Evolutionary conservation across 2,888 invertebrate genomes (phyloP).

Genomic region (Orthonevra nobilis): DNA sequence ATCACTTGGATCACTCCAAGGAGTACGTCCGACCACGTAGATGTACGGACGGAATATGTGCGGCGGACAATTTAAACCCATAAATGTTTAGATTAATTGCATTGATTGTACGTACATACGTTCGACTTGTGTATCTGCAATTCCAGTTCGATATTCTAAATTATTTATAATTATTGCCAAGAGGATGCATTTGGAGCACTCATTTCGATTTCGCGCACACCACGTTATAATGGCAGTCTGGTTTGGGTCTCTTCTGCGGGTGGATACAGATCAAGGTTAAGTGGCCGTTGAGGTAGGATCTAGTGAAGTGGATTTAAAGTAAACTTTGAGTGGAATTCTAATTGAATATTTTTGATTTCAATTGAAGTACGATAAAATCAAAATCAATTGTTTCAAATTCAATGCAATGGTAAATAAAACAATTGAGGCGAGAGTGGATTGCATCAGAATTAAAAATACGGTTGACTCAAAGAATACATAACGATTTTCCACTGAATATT

Average conservation of each 20-base stretch:
- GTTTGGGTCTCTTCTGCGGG: conserved; percentile 29
- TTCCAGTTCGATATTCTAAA: conserved; percentile 55
- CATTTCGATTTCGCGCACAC: conserved; percentile 50
- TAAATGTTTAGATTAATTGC: conserved; percentile 70
- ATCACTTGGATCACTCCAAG: conserved; percentile 48
- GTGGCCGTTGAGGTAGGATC: conserved; percentile 64
- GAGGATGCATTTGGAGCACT: conserved; percentile 53
- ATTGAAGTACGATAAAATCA: conserved; percentile 18
- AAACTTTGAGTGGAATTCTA: conserved; percentile 62
- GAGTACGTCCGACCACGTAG: conserved; percentile 11
- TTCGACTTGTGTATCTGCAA: conserved; percentile 43
- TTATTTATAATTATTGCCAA: conserved; percentile 54
- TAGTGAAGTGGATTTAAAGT: conserved; percentile 61
- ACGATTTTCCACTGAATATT: no score
- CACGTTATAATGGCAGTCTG: conserved; percentile 18
- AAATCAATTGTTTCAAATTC: conserved; percentile 33
- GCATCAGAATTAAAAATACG: conserved; percentile 33
- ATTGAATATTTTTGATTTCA: no score
- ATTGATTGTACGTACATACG: no score
- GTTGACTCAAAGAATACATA: background rate
- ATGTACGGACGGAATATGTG: no score
- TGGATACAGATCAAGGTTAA: conserved; percentile 62
- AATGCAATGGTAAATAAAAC: conserved; percentile 19
- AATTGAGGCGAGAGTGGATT: conserved; percentile 24
- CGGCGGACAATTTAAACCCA: conserved; percentile 63